phyloP scores from a whole-genome alignment of 92 coral and sea anemone species.

The Pocillopora meandrina region DNA sequence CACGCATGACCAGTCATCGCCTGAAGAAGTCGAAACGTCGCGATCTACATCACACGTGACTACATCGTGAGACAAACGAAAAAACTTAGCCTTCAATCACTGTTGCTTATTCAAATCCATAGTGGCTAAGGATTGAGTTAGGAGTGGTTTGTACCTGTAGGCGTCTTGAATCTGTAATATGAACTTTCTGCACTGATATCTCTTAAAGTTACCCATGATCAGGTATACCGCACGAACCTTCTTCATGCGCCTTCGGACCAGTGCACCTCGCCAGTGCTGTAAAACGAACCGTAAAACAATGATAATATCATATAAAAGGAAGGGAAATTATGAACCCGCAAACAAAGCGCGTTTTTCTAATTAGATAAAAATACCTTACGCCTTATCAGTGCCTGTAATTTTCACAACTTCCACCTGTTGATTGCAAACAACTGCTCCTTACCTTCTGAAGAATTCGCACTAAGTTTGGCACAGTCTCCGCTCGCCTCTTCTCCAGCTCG shows the following conservation, averaged over 20 bases:
- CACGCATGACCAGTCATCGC: too few species aligned
- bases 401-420: background rate
- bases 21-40: too few species aligned
- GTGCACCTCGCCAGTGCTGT: slow-evolving; percentile 95
- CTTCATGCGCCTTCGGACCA: slow-evolving; percentile 75
- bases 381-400: background rate
- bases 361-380: background rate
- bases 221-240: slow-evolving; percentile 78
- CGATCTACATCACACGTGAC: too few species aligned
- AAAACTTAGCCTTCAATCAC: too few species aligned
- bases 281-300: background rate
- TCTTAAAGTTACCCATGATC: slow-evolving; percentile 76
- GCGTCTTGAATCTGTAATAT: slow-evolving; percentile 54
- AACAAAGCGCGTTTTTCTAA: background rate
- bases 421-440: background rate
- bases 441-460: slow-evolving; percentile 89
- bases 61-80: too few species aligned
- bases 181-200: slow-evolving; percentile 72
- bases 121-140: background rate
- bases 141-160: slow-evolving; percentile 14
- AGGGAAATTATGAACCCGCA: background rate
- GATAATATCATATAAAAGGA: background rate
- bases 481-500: slow-evolving; percentile 76
- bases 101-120: too few species aligned
- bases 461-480: slow-evolving; percentile 70